A percentile compares a stretch with the other conserved stretches of the same genome.
Evolutionary conservation across 30 jellyfish, hydroid and myxozoan genomes (phyloP).

Genomic region (Sanderia malayensis): DNA sequence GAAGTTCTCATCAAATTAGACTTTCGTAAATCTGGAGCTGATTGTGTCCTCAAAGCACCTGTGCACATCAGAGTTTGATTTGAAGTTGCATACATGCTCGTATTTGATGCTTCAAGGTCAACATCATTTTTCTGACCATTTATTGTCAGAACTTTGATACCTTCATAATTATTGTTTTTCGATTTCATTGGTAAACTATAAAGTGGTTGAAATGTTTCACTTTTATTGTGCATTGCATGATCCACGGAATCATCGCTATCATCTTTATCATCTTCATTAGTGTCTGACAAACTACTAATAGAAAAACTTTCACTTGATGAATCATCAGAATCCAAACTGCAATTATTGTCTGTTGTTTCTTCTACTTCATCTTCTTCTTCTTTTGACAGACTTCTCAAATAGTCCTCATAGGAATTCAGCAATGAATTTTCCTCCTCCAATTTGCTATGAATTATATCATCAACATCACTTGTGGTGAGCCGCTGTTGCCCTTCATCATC

Average conservation of each 20-base stretch:
- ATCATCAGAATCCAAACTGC: constrained; percentile 20
- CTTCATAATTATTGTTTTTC: constrained; percentile 5
- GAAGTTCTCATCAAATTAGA: constrained; percentile 30
- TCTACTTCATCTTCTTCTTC: constrained; percentile 43
- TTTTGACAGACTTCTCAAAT: constrained; percentile 49
- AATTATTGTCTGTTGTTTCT: constrained; percentile 6
- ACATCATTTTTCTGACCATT: background rate
- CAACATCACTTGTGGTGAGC: constrained; percentile 9
- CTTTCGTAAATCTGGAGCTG: constrained; percentile 57
- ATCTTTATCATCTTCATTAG: constrained; percentile 56
- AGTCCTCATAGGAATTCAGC: constrained; percentile 57
- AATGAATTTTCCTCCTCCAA: constrained; percentile 37
- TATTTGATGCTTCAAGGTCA: constrained; percentile 18
- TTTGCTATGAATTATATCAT: constrained; percentile 8
- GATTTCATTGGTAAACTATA: constrained; percentile 78
- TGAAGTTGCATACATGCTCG: constrained; percentile 5
- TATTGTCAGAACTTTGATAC: background rate
- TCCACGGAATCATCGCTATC: background rate
- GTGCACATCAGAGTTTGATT: constrained; percentile 1
- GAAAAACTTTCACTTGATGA: constrained; percentile 59
- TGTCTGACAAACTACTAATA: constrained; percentile 49
- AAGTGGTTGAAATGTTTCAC: constrained; percentile 40
- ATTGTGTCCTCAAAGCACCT: constrained; percentile 48
- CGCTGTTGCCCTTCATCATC: background rate
- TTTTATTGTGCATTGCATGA: background rate